These are phyloP conservation scores for Philereme transversata DNA, from an alignment of 2,888 invertebrate genomes.

Conservation along the genomic window DNA sequence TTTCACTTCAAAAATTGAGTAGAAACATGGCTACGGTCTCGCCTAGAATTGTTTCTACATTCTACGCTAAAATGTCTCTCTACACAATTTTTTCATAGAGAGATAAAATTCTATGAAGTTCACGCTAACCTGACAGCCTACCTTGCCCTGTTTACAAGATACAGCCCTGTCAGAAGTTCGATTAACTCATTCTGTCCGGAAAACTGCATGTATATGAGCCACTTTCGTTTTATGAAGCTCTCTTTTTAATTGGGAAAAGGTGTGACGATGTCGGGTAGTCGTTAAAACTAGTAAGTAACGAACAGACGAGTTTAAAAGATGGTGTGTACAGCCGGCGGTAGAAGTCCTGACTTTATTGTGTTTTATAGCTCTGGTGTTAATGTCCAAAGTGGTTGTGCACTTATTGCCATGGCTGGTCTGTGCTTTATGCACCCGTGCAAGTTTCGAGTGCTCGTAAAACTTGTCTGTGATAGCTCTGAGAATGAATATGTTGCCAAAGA, in stretches of 20 bases:
- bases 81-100: no score
- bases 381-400: conserved; percentile 16
- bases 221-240: conserved; percentile 29
- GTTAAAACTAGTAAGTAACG: conserved; percentile 28
- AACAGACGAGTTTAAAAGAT: conserved; percentile 16
- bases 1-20: no score
- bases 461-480: no score
- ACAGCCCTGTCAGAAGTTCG: conserved; percentile 43
- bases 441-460: conserved; percentile 23
- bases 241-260: conserved; percentile 36
- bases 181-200: conserved; percentile 56
- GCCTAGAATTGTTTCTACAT: no score
- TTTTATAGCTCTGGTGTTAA: conserved; percentile 20
- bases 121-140: no score
- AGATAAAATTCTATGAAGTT: no score
- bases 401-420: conserved; percentile 8
- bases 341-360: conserved; percentile 9
- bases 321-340: conserved; percentile 6
- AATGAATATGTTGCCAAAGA: no score
- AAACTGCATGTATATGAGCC: conserved; percentile 42
- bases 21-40: no score
- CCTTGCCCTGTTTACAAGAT: background rate
- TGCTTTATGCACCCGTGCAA: conserved; percentile 14
- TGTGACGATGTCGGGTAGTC: conserved; percentile 22
- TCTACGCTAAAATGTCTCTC: no score